Conservation (phyloP, 2,113 vertebrate species). For the Macrotis lagotis region DNA sequence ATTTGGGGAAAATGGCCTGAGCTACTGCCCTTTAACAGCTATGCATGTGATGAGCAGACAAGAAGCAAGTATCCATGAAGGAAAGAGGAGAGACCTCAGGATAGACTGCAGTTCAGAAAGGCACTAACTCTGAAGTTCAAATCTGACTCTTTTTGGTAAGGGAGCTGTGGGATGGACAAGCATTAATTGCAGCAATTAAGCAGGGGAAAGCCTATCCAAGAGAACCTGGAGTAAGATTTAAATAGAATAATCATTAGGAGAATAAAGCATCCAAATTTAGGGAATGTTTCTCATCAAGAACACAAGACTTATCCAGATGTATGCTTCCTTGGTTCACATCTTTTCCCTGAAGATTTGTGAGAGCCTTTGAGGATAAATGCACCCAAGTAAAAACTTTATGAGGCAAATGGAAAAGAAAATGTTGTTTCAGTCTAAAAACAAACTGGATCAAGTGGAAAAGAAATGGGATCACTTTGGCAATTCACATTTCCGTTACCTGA, state of each 20-base stretch:
- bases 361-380: conserved; percentile 47
- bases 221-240: neutral
- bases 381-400: conserved; percentile 50
- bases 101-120: neutral
- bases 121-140: neutral
- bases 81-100: neutral
- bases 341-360: conserved; percentile 55
- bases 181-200: neutral
- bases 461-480: conserved; percentile 44
- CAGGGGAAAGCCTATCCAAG: neutral
- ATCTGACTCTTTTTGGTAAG: neutral
- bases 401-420: conserved; percentile 48
- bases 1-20: neutral
- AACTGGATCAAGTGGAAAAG: conserved; percentile 47
- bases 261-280: neutral
- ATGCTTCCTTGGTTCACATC: neutral
- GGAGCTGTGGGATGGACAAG: conserved; percentile 12
- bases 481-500: conserved; percentile 63
- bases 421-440: conserved; percentile 60
- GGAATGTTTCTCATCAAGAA: neutral
- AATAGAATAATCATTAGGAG: neutral
- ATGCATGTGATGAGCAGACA: neutral
- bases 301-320: neutral
- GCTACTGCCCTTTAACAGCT: neutral
- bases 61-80: neutral